Evolutionary conservation across 2,888 invertebrate species (phyloP).

Genomic region (Sialis fuliginosa): DNA sequence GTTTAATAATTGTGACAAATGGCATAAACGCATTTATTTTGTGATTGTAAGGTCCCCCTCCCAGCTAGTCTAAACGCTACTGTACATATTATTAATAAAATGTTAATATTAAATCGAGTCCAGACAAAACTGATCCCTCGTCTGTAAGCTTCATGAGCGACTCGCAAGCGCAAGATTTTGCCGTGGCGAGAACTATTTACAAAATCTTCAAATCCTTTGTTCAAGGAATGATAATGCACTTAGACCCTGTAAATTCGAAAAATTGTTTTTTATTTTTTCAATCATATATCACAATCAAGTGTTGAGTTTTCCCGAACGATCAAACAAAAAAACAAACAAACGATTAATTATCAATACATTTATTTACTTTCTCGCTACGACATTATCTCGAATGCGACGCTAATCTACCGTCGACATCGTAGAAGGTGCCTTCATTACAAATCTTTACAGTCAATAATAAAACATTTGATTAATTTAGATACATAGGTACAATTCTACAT

Average conservation of each 20-base stretch:
- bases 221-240: neutral
- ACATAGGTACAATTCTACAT: slow-evolving; percentile 5
- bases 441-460: too few relatives aligned
- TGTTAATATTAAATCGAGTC: neutral
- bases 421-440: too few relatives aligned
- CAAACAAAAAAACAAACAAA: too few relatives aligned
- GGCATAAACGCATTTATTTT: too few relatives aligned
- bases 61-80: slow-evolving; percentile 27
- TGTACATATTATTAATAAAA: slow-evolving; percentile 3
- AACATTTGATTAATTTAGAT: slow-evolving; percentile 1
- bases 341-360: too few relatives aligned
- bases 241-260: neutral
- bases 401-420: too few relatives aligned
- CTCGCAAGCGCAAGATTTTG: neutral
- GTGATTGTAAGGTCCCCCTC: slow-evolving; percentile 18
- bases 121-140: neutral
- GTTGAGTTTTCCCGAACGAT: too few relatives aligned
- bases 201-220: neutral
- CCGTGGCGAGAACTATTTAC: neutral
- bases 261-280: too few relatives aligned
- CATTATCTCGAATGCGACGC: too few relatives aligned
- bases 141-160: neutral
- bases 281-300: too few relatives aligned
- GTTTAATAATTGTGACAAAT: too few relatives aligned
- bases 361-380: too few relatives aligned